These are phyloP conservation scores for Rhopalosiphum nymphaeae DNA, from an alignment of 2,888 invertebrate genomes.

Conservation along the genomic window DNA sequence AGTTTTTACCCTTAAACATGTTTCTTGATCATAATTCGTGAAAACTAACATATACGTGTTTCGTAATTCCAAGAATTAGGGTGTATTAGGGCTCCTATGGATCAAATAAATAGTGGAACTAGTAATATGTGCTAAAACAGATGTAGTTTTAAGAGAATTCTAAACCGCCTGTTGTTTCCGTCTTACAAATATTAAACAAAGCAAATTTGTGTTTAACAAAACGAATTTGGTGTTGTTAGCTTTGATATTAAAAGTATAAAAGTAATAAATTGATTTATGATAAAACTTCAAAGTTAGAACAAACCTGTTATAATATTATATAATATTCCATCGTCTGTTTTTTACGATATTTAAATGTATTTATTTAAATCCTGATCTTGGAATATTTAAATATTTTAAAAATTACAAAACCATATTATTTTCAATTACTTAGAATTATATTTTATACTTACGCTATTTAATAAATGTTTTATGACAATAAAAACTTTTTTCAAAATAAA, in stretches of 20 bases:
- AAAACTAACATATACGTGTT: background rate
- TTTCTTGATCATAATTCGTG: slow-evolving; percentile 6
- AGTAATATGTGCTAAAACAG: slow-evolving; percentile 42
- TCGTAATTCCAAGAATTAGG: slow-evolving; percentile 18
- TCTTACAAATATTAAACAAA: too few species aligned
- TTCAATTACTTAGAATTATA: background rate
- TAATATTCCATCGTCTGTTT: too few species aligned
- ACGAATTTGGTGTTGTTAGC: too few species aligned
- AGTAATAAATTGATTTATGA: too few species aligned
- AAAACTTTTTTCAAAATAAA: background rate
- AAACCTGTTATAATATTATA: too few species aligned
- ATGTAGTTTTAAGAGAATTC: background rate
- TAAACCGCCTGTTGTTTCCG: too few species aligned
- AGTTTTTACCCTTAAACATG: slow-evolving; percentile 18
- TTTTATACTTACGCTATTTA: background rate
- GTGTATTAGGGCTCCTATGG: background rate
- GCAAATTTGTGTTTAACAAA: too few species aligned
- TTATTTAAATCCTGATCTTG: background rate
- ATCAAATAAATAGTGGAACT: background rate
- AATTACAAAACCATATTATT: background rate
- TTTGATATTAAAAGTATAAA: too few species aligned
- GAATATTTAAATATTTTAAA: background rate
- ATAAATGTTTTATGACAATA: background rate
- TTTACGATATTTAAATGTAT: background rate
- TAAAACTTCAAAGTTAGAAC: too few species aligned